These are phyloP conservation scores for Bathynomus jamesi DNA, from an alignment of 1,140 invertebrate genomes.

Conservation along the genomic window DNA sequence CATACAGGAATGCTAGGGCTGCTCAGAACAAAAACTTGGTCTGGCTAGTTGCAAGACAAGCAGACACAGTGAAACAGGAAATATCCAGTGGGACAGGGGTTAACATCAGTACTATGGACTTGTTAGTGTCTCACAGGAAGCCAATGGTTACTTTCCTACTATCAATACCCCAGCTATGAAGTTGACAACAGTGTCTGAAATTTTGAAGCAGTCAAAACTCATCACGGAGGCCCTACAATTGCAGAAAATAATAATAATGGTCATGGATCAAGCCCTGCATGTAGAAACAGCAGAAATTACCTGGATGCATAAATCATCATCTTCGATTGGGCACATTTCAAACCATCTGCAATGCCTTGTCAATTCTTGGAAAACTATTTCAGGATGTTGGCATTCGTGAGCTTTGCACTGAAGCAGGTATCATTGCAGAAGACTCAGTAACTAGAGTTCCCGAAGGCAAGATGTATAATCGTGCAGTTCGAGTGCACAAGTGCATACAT, in stretches of 20 bases:
- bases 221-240: constrained; percentile 16
- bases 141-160: not conserved
- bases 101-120: no score
- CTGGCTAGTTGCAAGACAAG: no score
- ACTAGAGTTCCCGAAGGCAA: constrained; percentile 23
- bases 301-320: constrained; percentile 6
- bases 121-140: not conserved
- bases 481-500: constrained; percentile 27
- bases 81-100: no score
- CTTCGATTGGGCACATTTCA: no score
- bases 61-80: no score
- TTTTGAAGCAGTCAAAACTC: constrained; percentile 1
- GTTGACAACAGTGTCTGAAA: not conserved
- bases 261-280: constrained; percentile 12
- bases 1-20: no score
- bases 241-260: not conserved
- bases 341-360: constrained; percentile 21
- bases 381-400: constrained; percentile 33
- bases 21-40: no score
- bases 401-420: constrained; percentile 35
- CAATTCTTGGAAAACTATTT: no score
- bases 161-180: constrained; percentile 13
- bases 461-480: constrained; percentile 31
- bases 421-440: constrained; percentile 33
- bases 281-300: constrained; percentile 13